Conservation (phyloP, 1,140 invertebrate species). For the Pachyrhynchus sulphureomaculatus region DNA sequence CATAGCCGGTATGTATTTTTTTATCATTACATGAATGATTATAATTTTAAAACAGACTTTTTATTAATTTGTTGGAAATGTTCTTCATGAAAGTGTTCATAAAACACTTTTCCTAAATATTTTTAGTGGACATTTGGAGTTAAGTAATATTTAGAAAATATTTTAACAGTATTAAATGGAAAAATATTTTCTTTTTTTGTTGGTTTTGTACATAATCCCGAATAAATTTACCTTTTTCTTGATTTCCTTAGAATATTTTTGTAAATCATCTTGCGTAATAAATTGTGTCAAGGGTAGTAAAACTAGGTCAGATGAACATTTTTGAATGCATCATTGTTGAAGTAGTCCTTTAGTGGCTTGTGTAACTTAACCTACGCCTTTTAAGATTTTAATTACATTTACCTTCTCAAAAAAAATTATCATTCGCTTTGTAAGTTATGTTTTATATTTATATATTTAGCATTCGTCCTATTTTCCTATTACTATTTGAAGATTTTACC, state of each 20-base stretch:
- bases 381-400: too few relatives aligned
- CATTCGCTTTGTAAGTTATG: too few relatives aligned
- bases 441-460: too few relatives aligned
- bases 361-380: too few relatives aligned
- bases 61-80: neutral
- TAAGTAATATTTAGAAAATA: slow-evolving; percentile 1
- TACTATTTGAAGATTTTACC: too few relatives aligned
- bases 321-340: neutral
- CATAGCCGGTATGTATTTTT: slow-evolving; percentile 20
- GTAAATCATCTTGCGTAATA: neutral
- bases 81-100: too few relatives aligned
- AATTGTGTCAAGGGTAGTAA: slow-evolving; percentile 26
- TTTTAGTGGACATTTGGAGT: too few relatives aligned
- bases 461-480: too few relatives aligned
- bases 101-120: neutral
- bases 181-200: slow-evolving; percentile 11
- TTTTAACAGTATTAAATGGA: slow-evolving; percentile 1
- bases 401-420: too few relatives aligned
- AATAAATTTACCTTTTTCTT: neutral
- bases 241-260: neutral
- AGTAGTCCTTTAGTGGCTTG: too few relatives aligned
- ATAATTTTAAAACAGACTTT: neutral
- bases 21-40: neutral
- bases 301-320: slow-evolving; percentile 17
- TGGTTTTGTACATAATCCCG: too few relatives aligned